Base-by-base conservation (phyloP, 2,888 invertebrate genomes). In the Leptura quadrifasciata region DNA sequence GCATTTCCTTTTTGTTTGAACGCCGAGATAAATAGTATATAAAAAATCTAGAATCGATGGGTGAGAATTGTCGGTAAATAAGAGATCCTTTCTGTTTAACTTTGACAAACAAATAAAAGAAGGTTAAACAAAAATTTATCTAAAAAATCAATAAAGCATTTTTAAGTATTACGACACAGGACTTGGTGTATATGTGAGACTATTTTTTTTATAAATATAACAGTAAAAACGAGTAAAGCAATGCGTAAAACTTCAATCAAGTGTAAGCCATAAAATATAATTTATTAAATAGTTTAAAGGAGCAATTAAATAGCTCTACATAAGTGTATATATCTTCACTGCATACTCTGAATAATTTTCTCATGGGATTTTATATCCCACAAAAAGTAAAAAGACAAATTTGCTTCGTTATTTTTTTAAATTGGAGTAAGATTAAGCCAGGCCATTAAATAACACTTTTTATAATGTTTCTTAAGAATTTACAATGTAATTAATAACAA, bases 11-110 rank as follows among this genome's bases (percentile, higher is more conserved):
- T 72, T 68, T 69, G 65, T 78, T 78, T 76, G 76, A 58, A 61
- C 39, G 15, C n/a, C 18, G 35, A 75, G 78, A 82, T 82, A 81
- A 81, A 77, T 80, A 81, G 73, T 80, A 74, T 81, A 82, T 81
- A 80, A 75, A 77, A 81, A 78, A 78, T 80, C 76, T 80, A 72
- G 76, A 77, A 64, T 77, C 74, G 78, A 75, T 80, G 84, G 83
- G 84, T 83, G 84, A 84, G 83, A 84, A 84, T 84, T 84, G 83
- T 84, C 81, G 80, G 83, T 81, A 85, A 85, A 85, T 81, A 85
- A 76, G 76, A 82, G 80, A 80, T 79, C 75, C 78, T 78, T 70
- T 76, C 74, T 83, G 79, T 84, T 84, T 84, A 76, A 60, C 74
- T 73, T 78, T 39, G 78, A 74, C 81, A 84, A 84, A 84, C 81